These are phyloP conservation scores for Hydropsyche betteni DNA, from an alignment of 2,888 invertebrate species.

Conservation along the genomic window DNA sequence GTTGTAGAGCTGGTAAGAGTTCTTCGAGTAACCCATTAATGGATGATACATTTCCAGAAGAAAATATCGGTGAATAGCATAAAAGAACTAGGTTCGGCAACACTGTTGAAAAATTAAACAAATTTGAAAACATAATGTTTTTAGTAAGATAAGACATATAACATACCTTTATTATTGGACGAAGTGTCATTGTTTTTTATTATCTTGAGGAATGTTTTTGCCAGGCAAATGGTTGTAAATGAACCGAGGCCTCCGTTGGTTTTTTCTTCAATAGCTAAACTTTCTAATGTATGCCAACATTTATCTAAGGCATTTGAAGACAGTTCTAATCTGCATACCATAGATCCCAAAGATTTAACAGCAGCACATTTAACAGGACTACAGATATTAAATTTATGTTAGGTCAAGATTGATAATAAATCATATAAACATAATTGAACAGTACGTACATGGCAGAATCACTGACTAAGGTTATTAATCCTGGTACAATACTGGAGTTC, in stretches of 20 bases:
- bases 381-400: constrained; percentile 11
- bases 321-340: constrained; percentile 40
- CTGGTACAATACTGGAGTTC: constrained; percentile 69
- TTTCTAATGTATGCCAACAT: constrained; percentile 55
- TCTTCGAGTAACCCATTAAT: constrained; percentile 57
- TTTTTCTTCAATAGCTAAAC: constrained; percentile 56
- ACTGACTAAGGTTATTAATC: constrained; percentile 74
- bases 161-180: constrained; percentile 45
- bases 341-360: constrained; percentile 46
- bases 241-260: constrained; percentile 30
- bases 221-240: constrained; percentile 31
- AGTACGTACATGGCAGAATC: constrained; percentile 73
- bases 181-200: constrained; percentile 36
- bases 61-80: constrained; percentile 54
- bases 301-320: constrained; percentile 42
- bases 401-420: neutral
- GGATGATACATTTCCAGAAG: constrained; percentile 42
- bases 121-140: no score
- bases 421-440: neutral
- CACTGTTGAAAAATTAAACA: constrained; percentile 55
- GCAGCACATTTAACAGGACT: constrained; percentile 50
- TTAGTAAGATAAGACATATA: no score
- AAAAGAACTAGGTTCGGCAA: constrained; percentile 60
- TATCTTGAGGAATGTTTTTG: constrained; percentile 34
- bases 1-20: constrained; percentile 61